Evolutionary conservation across 2,797 vertebrate species (phyloP).

Genomic region (Hoplostethus atlanticus): DNA sequence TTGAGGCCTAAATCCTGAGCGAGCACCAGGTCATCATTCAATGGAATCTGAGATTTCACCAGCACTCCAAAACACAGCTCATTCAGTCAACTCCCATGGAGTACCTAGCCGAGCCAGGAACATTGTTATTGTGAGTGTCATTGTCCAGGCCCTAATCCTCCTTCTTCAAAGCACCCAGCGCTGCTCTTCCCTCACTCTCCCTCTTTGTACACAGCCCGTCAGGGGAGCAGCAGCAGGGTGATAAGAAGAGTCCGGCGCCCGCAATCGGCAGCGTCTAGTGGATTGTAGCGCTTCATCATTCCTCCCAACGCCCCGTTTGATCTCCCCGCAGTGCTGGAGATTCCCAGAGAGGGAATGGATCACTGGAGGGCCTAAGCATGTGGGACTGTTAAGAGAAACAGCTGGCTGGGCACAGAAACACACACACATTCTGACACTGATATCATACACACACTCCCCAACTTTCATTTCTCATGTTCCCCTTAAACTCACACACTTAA

Average conservation of each 20-base stretch:
- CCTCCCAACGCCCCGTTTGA: constrained; percentile 78
- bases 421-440: constrained; percentile 77
- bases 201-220: constrained; percentile 91
- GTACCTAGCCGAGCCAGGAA: constrained; percentile 89
- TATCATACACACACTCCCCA: constrained; percentile 78
- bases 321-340: constrained; percentile 85
- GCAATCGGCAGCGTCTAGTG: constrained; percentile 85
- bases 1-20: constrained; percentile 43
- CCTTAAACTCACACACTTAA: constrained; percentile 64
- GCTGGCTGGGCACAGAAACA: constrained; percentile 80
- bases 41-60: constrained; percentile 38
- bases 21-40: constrained; percentile 30
- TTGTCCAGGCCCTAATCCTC: constrained; percentile 87
- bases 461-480: constrained; percentile 75
- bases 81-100: constrained; percentile 81
- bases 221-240: constrained; percentile 87
- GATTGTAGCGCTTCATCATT: constrained; percentile 87
- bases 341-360: constrained; percentile 88
- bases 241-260: constrained; percentile 92
- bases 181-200: constrained; percentile 85
- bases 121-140: constrained; percentile 94
- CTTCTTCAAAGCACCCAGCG: constrained; percentile 90
- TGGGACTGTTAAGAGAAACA: constrained; percentile 85
- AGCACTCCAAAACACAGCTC: constrained; percentile 35
- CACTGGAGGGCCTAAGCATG: constrained; percentile 78